Evolutionary conservation across 2,113 vertebrate species (phyloP).

Genomic region (Triplophysa tibetana): DNA sequence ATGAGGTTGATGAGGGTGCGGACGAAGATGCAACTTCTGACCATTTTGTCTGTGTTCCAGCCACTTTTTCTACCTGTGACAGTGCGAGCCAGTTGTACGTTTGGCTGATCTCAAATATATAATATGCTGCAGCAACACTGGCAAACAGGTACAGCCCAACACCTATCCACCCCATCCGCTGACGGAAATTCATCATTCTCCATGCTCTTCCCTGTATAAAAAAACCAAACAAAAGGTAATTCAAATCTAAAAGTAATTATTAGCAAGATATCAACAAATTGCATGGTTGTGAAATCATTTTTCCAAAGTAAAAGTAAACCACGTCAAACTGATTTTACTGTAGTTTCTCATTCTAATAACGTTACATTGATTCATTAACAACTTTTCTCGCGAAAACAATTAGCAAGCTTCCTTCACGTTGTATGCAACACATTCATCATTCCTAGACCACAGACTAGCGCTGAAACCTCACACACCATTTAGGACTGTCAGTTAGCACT

Average conservation of each 20-base stretch:
- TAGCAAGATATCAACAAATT: neutral
- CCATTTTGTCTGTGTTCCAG: constrained; percentile 73
- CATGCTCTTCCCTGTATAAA: constrained; percentile 79
- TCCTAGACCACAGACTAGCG: neutral
- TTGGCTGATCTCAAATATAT: constrained; percentile 92
- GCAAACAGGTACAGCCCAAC: constrained; percentile 87
- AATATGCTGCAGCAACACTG: constrained; percentile 86
- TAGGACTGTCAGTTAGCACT: neutral
- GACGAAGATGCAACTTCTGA: constrained; percentile 73
- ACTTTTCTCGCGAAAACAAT: neutral
- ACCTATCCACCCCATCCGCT: constrained; percentile 96
- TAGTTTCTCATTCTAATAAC: too few species aligned
- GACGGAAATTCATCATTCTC: constrained; percentile 99
- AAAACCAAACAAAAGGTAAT: too few species aligned
- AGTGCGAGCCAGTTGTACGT: constrained; percentile 86
- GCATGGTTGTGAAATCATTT: neutral
- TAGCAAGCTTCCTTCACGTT: neutral
- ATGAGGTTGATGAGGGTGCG: constrained; percentile 58
- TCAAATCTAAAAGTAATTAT: neutral
- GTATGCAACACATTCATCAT: neutral
- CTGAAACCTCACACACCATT: constrained; percentile 10
- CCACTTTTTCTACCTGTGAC: constrained; percentile 81
- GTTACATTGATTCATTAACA: neutral
- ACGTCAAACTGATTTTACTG: neutral
- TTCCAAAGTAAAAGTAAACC: neutral